Percentiles rank a stretch among this genome's conserved stretches.
These are phyloP conservation scores for Taenioides sp. DNA, from an alignment of 2,797 vertebrate genomes.

Conservation along the genomic window DNA sequence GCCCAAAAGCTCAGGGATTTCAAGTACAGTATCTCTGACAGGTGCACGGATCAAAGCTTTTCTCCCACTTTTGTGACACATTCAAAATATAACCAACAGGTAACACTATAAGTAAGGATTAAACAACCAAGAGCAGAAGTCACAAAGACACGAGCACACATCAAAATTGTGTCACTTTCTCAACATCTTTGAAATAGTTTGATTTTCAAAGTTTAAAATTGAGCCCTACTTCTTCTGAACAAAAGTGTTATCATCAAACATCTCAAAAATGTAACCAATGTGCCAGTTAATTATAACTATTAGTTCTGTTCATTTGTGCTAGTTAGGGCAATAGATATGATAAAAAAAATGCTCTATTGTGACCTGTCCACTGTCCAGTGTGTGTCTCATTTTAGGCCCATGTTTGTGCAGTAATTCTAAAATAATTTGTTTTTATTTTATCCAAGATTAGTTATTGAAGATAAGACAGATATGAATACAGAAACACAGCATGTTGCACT, in stretches of 20 bases:
- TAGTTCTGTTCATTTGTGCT: no score
- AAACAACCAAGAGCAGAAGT: no score
- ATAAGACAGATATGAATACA: background rate
- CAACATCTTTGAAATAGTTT: no score
- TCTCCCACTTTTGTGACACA: no score
- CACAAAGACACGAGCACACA: no score
- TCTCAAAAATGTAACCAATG: background rate
- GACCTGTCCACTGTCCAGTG: background rate
- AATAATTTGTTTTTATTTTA: background rate
- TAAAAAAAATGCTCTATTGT: background rate
- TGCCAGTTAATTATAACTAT: no score
- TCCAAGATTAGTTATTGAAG: background rate
- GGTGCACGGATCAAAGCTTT: constrained; percentile 2
- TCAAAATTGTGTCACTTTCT: no score
- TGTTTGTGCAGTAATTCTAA: background rate
- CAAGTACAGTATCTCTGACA: constrained; percentile 5
- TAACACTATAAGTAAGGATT: no score
- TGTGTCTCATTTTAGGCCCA: background rate
- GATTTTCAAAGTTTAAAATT: background rate
- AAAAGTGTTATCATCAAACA: background rate
- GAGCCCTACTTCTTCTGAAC: background rate
- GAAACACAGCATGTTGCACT: background rate
- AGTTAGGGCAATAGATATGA: background rate
- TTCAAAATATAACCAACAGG: no score
- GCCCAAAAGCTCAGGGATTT: no score